Base-by-base conservation (phyloP, 2,888 invertebrate species). In the Polymixis flavicincta region DNA sequence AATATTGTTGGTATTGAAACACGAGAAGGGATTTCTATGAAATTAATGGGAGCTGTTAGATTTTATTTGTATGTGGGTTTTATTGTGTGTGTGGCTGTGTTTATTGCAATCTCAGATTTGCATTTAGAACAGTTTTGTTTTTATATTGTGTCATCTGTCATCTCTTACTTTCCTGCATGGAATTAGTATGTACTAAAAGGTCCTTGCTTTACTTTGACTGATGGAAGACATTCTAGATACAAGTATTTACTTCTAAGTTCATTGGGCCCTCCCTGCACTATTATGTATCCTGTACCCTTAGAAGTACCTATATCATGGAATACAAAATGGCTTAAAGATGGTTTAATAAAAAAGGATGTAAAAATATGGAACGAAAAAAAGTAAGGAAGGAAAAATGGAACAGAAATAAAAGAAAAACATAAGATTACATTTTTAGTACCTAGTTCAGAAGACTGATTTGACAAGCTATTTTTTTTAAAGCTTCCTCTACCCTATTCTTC, bases 51-150 rank as follows among this genome's bases (percentile, higher is more conserved):
- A 60, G 65, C 79, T 74, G 67, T 83, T 85, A 25, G 25, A 57
- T 85, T 85, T 83, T 68, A 83, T 78, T 74, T 78, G 57, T 78
- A 54, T 67, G 78, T 78, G 61, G 71, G 65, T 61, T 68, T 82
- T 37, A 50, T 65, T 59, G 25, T 25, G 57, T 55, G n/a, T 65
- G 14, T 65, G 45, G 14, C 25, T 65, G 48, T 52, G 48, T 59
- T 70, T 70, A 55, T 55, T 57, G 25, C 19, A 13, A 50, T 1
- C 65, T 32, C 45, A 6, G 22, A n/a, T n/a, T n/a, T n/a, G n/a
- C n/a, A n/a, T 48, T 78, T 42, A 5, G 22, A 32, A 32, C 1
- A 32, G 28, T 48, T 80, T 67, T 50, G 28, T 37, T 66, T 0
- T 22, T 52, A 17, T n/a, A 11, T 5, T 19, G 19, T 25, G 17